A percentile compares a stretch with the other conserved stretches of the same genome.
phyloP scores from a whole-genome alignment of 2,113 vertebrate species.

The Saguinus imperator region DNA sequence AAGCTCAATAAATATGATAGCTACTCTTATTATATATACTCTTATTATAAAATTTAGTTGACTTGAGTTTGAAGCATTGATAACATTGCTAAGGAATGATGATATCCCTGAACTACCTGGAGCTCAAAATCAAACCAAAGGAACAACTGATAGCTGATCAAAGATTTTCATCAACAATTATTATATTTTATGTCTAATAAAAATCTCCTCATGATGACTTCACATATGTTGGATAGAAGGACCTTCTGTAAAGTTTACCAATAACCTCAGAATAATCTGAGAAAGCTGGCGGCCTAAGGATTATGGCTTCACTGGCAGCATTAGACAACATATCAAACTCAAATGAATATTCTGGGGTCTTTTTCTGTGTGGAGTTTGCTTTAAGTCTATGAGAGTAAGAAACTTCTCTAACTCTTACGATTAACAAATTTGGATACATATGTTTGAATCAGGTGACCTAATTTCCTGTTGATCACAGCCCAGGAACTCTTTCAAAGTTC shows the following conservation, averaged over 20 bases:
- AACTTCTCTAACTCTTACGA: not conserved
- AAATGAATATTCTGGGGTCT: not conserved
- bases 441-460: not conserved
- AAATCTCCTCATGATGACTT: not conserved
- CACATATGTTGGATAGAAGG: not conserved
- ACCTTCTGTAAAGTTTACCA: not conserved
- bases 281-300: not conserved
- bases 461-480: not conserved
- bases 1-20: not conserved
- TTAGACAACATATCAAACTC: not conserved
- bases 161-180: not conserved
- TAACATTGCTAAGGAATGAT: not conserved
- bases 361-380: not conserved
- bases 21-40: not conserved
- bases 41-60: not conserved
- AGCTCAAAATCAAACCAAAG: not conserved
- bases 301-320: not conserved
- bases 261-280: not conserved
- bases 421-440: not conserved
- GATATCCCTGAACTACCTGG: not conserved
- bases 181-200: not conserved
- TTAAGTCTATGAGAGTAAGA: not conserved
- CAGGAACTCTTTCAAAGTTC: not conserved
- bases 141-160: not conserved
- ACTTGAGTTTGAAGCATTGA: not conserved